A percentile compares a stretch with the other conserved stretches of the same genome.
Conservation (phyloP, 1,140 invertebrate genomes). For the Apocrypta bakeri region DNA sequence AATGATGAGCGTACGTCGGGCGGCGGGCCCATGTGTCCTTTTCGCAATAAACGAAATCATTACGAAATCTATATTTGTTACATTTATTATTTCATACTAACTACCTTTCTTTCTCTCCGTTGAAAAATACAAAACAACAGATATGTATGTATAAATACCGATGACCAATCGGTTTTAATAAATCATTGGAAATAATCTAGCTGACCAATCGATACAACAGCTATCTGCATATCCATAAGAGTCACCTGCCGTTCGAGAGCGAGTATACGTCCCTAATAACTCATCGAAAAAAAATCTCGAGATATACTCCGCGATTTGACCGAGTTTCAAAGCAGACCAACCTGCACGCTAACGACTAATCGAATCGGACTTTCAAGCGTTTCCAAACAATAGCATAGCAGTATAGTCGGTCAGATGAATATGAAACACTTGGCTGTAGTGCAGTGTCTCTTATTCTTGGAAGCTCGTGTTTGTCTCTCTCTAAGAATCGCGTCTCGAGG, state of each 20-base stretch:
- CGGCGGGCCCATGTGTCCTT: conserved; percentile 63
- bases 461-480: conserved; percentile 46
- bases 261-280: not conserved
- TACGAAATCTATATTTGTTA: conserved; percentile 62
- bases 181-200: not conserved
- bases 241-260: no score
- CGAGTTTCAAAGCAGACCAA: conserved; percentile 14
- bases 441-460: conserved; percentile 55
- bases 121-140: no score
- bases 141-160: not conserved
- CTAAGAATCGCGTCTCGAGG: conserved; percentile 50
- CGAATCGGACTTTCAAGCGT: conserved; percentile 36
- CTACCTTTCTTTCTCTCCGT: no score
- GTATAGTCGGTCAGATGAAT: conserved; percentile 61
- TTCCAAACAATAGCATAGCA: conserved; percentile 41
- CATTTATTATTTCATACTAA: conserved; percentile 37
- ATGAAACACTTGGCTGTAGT: conserved; percentile 61
- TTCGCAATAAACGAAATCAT: conserved; percentile 75
- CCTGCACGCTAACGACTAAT: conserved; percentile 36
- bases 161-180: not conserved
- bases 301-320: conserved; percentile 26
- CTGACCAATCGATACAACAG: not conserved
- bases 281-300: conserved; percentile 14
- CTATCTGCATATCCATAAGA: not conserved
- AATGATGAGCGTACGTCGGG: conserved; percentile 35